These are phyloP conservation scores for Holotrichia oblita DNA, from an alignment of 1,140 invertebrate species.

Conservation along the genomic window DNA sequence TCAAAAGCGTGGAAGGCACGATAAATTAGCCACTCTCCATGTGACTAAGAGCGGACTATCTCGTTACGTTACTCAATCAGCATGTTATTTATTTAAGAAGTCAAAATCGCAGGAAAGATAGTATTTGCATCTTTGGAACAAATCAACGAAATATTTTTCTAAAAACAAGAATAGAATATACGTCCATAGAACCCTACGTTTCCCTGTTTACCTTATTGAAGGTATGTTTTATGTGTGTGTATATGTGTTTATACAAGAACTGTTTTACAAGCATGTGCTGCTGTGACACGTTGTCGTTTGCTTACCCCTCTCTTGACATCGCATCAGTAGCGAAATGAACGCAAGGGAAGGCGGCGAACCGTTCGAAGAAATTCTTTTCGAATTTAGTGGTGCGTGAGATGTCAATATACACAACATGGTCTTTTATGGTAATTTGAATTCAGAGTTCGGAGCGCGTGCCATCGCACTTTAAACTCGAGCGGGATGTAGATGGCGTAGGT, in stretches of 20 bases:
- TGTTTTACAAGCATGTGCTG: background rate
- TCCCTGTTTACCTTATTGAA: too few relatives aligned
- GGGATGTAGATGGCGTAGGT: background rate
- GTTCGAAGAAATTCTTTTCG: constrained; percentile 6
- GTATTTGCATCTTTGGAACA: background rate
- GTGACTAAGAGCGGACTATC: background rate
- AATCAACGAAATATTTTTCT: background rate
- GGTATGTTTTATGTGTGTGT: too few relatives aligned
- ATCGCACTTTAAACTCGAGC: background rate
- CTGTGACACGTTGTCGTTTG: background rate
- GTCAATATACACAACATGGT: constrained; percentile 25
- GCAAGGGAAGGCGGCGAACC: background rate
- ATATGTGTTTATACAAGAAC: background rate
- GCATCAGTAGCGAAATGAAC: background rate
- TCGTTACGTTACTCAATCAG: background rate
- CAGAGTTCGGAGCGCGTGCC: background rate
- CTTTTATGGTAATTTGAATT: constrained; percentile 28
- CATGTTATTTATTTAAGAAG: background rate
- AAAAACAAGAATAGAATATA: background rate
- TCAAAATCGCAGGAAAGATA: background rate
- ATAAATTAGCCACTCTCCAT: too few relatives aligned
- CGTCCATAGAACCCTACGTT: too few relatives aligned
- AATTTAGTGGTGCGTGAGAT: constrained; percentile 14
- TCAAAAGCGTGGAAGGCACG: too few relatives aligned
- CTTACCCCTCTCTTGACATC: background rate